phyloP scores from a whole-genome alignment of 1,140 invertebrate genomes.

The Sinella curviseta region DNA sequence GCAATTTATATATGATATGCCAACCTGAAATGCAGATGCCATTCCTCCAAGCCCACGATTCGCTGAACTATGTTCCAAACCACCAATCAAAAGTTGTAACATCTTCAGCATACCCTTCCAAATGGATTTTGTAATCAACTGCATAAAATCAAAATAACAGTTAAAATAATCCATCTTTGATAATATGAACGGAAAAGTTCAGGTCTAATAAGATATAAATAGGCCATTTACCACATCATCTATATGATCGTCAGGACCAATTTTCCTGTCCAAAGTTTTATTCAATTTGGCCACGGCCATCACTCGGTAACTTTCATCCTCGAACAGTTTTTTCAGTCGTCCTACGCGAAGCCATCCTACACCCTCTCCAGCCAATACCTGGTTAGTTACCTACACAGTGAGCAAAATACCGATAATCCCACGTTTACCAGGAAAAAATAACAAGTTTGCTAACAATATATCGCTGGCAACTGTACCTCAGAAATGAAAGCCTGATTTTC shows the following conservation, averaged over 20 bases:
- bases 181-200: background rate
- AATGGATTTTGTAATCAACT: constrained; percentile 83
- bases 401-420: background rate
- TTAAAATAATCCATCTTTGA: background rate
- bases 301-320: constrained; percentile 97
- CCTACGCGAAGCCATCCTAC: constrained; percentile 95
- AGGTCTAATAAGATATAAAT: background rate
- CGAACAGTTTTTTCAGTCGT: constrained; percentile 93
- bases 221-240: constrained; percentile 86
- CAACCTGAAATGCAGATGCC: constrained; percentile 91
- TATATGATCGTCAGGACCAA: constrained; percentile 92
- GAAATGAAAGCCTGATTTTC: constrained; percentile 86
- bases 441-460: too few species aligned
- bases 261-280: constrained; percentile 87
- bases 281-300: constrained; percentile 94
- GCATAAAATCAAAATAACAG: constrained; percentile 42
- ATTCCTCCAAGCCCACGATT: constrained; percentile 95
- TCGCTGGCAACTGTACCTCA: constrained; percentile 68
- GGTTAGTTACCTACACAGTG: constrained; percentile 73
- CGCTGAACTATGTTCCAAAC: constrained; percentile 86
- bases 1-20: background rate
- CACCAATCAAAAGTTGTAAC: constrained; percentile 81
- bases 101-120: constrained; percentile 97
- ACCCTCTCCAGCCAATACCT: constrained; percentile 92
- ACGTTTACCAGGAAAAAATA: background rate